These are phyloP conservation scores for Cyrtonyx montezumae DNA, from an alignment of 2,113 vertebrate species.

Conservation along the genomic window DNA sequence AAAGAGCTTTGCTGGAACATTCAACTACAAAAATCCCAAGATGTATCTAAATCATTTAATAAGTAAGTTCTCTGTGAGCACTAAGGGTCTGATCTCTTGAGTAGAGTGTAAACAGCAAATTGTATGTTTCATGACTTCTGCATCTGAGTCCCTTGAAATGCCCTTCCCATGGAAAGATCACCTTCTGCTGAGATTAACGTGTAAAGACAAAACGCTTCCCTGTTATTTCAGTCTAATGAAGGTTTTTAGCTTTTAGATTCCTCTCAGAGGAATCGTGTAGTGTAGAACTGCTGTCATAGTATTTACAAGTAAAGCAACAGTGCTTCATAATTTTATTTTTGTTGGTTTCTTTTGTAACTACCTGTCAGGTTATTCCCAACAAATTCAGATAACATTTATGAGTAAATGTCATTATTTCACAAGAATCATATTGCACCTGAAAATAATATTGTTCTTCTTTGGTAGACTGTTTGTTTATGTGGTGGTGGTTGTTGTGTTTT, in stretches of 20 bases:
- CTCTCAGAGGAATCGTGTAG: neutral
- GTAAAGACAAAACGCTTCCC: neutral
- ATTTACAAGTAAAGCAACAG: neutral
- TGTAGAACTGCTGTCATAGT: neutral
- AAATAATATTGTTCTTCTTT: neutral
- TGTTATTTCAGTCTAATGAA: neutral
- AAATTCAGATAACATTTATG: neutral
- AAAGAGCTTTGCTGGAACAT: neutral
- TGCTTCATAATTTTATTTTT: rapidly evolving
- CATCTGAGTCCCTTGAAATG: rapidly evolving
- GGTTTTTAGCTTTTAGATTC: neutral
- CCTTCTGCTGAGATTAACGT: neutral
- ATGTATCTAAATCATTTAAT: neutral
- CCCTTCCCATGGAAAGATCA: neutral
- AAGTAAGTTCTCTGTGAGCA: neutral
- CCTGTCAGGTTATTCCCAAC: neutral
- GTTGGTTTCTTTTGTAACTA: neutral
- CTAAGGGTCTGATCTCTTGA: neutral
- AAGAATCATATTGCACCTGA: neutral
- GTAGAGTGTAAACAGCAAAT: neutral
- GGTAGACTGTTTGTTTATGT: neutral
- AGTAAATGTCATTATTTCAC: neutral
- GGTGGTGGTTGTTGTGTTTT: neutral
- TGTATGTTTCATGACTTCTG: neutral
- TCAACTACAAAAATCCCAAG: neutral